Evolutionary conservation across 2,113 vertebrate genomes (phyloP).

Genomic region (Anarhynchus alexandrinus): DNA sequence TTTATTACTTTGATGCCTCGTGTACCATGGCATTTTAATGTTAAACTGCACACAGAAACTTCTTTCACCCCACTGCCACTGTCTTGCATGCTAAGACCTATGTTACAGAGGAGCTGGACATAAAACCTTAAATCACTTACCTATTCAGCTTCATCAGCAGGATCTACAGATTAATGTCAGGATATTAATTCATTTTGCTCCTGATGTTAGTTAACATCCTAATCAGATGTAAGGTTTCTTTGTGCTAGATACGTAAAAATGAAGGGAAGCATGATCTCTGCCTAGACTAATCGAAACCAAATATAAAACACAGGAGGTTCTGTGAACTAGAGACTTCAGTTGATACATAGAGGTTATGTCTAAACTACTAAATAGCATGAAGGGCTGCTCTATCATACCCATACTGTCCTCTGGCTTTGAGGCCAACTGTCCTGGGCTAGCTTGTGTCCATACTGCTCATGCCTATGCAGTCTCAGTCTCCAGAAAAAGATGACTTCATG

Average conservation of each 20-base stretch:
- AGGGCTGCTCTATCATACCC: background rate
- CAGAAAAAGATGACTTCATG: background rate
- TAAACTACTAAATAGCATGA: background rate
- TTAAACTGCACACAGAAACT: background rate
- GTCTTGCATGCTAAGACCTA: background rate
- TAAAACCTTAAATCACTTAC: background rate
- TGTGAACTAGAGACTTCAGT: background rate
- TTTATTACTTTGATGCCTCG: background rate
- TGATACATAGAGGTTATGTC: background rate
- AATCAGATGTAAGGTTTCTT: background rate
- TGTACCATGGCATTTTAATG: background rate
- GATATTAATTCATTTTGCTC: background rate
- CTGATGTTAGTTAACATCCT: background rate
- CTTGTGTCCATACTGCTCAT: background rate
- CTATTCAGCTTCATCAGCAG: background rate
- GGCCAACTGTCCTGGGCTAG: background rate
- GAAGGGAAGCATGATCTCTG: background rate
- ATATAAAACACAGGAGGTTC: background rate
- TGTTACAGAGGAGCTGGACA: background rate
- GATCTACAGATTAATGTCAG: background rate
- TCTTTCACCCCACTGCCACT: background rate
- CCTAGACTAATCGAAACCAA: background rate
- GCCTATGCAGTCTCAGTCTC: background rate
- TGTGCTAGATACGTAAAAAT: background rate
- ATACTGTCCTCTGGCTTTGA: background rate